These are phyloP conservation scores for Sylvietta virens DNA, from an alignment of 2,113 vertebrate genomes.

Conservation along the genomic window DNA sequence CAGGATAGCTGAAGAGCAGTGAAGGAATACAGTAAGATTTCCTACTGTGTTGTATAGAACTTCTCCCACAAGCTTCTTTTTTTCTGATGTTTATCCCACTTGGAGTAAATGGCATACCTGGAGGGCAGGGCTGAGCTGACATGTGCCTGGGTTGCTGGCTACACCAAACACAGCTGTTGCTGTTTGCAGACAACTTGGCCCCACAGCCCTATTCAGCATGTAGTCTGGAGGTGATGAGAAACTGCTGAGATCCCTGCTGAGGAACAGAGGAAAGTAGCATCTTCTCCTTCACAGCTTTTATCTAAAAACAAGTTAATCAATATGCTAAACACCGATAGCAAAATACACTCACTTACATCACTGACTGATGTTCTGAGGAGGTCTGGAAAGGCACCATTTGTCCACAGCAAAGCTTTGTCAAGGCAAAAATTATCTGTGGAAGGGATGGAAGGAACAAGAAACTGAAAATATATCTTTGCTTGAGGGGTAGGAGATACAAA, in stretches of 20 bases:
- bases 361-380: conserved; percentile 11
- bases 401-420: neutral
- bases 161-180: conserved; percentile 56
- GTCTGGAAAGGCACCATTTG: conserved; percentile 41
- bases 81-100: neutral
- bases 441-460: neutral
- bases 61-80: neutral
- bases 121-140: neutral
- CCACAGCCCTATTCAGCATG: conserved; percentile 31
- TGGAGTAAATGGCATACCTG: conserved; percentile 2
- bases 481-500: neutral
- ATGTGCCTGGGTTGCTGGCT: neutral
- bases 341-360: conserved; percentile 1
- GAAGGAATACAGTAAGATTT: neutral
- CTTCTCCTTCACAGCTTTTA: conserved; percentile 37
- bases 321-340: conserved; percentile 55
- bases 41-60: neutral
- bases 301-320: conserved; percentile 61
- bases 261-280: conserved; percentile 44
- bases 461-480: neutral
- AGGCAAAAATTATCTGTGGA: neutral
- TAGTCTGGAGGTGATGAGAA: conserved; percentile 20
- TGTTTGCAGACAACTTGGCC: conserved; percentile 22
- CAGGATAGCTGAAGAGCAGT: neutral
- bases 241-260: conserved; percentile 52